These are phyloP conservation scores for Mythimna ferrago DNA, from an alignment of 2,888 invertebrate genomes.

Conservation along the genomic window DNA sequence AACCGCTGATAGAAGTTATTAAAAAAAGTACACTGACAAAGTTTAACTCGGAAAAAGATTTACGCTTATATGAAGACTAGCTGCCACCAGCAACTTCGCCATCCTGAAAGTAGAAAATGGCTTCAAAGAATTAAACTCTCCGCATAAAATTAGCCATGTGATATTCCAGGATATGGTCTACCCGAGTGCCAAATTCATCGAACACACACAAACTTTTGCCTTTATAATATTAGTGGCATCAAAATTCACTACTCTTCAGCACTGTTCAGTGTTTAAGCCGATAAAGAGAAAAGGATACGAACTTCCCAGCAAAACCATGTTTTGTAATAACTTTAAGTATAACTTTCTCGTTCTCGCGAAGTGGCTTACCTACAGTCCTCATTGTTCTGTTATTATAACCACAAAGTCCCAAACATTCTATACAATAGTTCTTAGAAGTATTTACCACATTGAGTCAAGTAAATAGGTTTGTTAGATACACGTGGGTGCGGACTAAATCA, in stretches of 20 bases:
- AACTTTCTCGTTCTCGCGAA: constrained; percentile 19
- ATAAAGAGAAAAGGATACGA: background rate
- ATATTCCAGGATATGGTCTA: too few species aligned
- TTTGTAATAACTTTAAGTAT: constrained; percentile 17
- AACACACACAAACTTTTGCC: too few species aligned
- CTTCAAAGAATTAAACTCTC: too few species aligned
- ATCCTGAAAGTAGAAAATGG: too few species aligned
- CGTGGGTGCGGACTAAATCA: constrained; percentile 7
- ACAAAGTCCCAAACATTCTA: constrained; percentile 25
- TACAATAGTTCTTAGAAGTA: constrained; percentile 2
- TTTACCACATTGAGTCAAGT: constrained; percentile 8
- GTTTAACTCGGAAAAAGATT: too few species aligned
- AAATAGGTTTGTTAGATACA: constrained; percentile 4
- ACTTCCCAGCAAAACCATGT: background rate
- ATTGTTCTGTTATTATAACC: constrained; percentile 33
- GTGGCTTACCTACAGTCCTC: constrained; percentile 12
- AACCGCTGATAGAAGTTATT: too few species aligned
- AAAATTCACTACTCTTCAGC: background rate
- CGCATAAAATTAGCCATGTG: too few species aligned
- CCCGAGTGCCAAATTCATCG: too few species aligned
- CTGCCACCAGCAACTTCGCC: too few species aligned
- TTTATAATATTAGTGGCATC: too few species aligned
- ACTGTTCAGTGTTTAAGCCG: background rate
- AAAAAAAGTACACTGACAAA: too few species aligned
- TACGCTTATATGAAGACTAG: too few species aligned